Evolutionary conservation across 2,113 vertebrate genomes (phyloP).

Genomic region (Himantopus leucocephalus): DNA sequence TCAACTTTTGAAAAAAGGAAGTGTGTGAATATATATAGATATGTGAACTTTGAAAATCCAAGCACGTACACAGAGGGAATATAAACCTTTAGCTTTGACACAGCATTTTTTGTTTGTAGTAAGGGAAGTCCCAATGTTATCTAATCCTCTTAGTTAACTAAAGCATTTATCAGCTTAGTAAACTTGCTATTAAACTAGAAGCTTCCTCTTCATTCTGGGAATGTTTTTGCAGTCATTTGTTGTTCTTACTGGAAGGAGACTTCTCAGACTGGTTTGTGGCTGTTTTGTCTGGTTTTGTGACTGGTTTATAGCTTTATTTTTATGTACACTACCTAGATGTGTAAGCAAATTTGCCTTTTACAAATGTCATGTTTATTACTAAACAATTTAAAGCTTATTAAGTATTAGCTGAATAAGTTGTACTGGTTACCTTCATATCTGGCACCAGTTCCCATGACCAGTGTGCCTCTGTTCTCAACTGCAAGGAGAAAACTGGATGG

Average conservation of each 20-base stretch:
- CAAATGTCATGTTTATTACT: neutral
- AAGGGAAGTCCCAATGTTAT: neutral
- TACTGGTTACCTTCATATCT: neutral
- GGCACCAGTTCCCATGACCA: neutral
- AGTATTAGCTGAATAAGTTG: neutral
- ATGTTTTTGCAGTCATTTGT: neutral
- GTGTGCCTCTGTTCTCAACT: neutral
- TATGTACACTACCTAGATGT: neutral
- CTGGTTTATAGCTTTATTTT: neutral
- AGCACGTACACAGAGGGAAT: neutral
- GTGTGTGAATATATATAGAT: neutral
- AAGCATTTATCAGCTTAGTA: neutral
- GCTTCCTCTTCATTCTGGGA: slow-evolving; percentile 5
- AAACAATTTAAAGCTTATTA: neutral
- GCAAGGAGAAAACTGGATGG: neutral
- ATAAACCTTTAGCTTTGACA: neutral
- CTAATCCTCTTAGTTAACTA: neutral
- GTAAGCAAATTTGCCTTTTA: neutral
- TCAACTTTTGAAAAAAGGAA: neutral
- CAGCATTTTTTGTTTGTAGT: neutral
- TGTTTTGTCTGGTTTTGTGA: neutral
- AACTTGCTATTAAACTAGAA: neutral
- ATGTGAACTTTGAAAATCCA: neutral
- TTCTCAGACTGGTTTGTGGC: neutral
- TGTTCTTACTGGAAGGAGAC: neutral